Conservation (phyloP, 2,113 vertebrate species). For the Coracopsis vasa region DNA sequence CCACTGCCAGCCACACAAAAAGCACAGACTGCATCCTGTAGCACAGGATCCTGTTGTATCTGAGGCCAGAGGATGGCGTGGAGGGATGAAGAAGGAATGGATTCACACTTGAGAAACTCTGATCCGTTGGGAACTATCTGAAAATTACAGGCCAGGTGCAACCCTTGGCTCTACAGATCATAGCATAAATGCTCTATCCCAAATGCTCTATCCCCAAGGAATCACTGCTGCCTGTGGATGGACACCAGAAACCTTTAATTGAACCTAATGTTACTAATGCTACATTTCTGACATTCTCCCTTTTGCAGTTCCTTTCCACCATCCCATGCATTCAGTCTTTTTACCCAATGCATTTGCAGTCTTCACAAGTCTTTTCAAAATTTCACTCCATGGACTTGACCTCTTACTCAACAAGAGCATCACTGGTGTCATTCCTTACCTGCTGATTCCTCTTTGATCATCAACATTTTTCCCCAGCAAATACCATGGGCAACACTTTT, state of each 20-base stretch:
- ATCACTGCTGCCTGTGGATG: background rate
- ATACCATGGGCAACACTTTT: background rate
- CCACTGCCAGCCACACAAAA: background rate
- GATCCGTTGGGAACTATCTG: background rate
- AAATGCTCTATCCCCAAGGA: background rate
- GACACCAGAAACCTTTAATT: background rate
- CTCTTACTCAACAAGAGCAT: background rate
- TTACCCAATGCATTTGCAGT: background rate
- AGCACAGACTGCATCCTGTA: background rate
- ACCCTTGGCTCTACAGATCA: background rate
- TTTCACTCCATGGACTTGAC: background rate
- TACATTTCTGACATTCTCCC: background rate
- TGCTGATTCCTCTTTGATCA: background rate
- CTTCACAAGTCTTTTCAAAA: background rate
- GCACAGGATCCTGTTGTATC: rapidly evolving
- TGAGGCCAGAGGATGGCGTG: background rate
- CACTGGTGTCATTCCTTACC: background rate
- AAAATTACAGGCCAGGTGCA: background rate
- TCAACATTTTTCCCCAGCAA: background rate
- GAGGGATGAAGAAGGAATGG: background rate
- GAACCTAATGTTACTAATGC: background rate
- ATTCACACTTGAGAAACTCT: background rate
- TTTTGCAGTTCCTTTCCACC: background rate
- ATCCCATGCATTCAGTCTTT: no score
- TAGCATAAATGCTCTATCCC: background rate